Evolutionary conservation across 2,888 invertebrate genomes (phyloP).

Genomic region (Dione juno): DNA sequence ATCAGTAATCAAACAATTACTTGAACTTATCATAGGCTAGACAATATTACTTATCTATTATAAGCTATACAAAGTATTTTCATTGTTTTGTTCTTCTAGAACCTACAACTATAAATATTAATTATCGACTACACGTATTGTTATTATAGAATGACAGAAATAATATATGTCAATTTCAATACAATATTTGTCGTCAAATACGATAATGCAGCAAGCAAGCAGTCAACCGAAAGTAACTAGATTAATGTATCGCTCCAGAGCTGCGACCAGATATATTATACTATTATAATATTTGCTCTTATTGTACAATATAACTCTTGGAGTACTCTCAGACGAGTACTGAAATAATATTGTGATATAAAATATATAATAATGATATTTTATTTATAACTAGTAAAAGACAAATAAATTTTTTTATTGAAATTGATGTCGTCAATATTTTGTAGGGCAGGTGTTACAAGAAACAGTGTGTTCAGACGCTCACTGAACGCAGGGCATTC

Average conservation of each 20-base stretch:
- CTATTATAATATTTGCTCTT: constrained; percentile 31
- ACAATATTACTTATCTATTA: too few species aligned
- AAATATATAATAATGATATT: too few species aligned
- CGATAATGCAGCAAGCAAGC: constrained; percentile 47
- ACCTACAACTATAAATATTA: too few species aligned
- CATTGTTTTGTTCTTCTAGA: too few species aligned
- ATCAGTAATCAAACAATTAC: too few species aligned
- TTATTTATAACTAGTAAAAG: background rate
- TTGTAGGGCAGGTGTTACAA: constrained; percentile 16
- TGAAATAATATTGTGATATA: too few species aligned
- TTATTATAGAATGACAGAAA: background rate
- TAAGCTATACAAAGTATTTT: too few species aligned
- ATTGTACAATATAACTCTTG: background rate
- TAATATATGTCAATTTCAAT: constrained; percentile 23
- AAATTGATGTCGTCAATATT: background rate
- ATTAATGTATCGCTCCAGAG: constrained; percentile 60
- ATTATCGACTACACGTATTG: background rate
- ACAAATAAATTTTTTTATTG: background rate
- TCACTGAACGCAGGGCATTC: constrained; percentile 17
- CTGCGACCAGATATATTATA: constrained; percentile 44
- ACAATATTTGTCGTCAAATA: constrained; percentile 27
- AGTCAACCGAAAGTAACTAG: constrained; percentile 67
- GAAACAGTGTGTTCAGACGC: background rate
- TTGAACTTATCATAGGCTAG: too few species aligned
- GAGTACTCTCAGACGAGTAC: background rate